Conservation (phyloP, 1,140 invertebrate genomes). For the Cryptotermes secundus region DNA sequence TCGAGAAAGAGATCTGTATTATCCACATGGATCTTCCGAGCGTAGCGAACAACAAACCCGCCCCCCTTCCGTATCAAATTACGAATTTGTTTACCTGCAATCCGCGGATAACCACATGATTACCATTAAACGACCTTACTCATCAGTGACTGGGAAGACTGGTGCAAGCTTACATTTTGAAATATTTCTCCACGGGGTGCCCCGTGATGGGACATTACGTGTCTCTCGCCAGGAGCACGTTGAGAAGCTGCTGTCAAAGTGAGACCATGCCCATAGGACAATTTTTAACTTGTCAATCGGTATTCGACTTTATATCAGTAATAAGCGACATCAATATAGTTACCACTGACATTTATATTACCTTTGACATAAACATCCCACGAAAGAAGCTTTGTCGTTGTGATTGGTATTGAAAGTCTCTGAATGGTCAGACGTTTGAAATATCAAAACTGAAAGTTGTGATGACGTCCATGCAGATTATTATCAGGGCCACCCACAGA, state of each 20-base stretch:
- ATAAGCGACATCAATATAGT: background rate
- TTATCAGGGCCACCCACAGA: background rate
- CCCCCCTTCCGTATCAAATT: background rate
- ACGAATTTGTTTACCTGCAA: background rate
- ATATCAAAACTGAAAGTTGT: slow-evolving; percentile 17
- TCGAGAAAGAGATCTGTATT: background rate
- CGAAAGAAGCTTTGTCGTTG: slow-evolving; percentile 9
- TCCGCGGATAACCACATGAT: background rate
- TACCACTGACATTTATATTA: slow-evolving; percentile 18
- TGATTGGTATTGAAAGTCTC: slow-evolving; percentile 10
- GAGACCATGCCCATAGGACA: background rate
- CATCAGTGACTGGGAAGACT: slow-evolving; percentile 2
- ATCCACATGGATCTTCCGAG: background rate
- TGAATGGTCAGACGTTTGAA: background rate
- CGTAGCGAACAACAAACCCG: background rate
- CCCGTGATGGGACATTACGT: background rate
- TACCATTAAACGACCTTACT: background rate
- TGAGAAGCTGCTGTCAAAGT: slow-evolving; percentile 11
- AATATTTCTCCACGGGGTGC: background rate
- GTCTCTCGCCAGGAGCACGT: slow-evolving; percentile 12
- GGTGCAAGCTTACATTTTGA: background rate
- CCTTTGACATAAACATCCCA: background rate
- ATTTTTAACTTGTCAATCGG: slow-evolving; percentile 16
- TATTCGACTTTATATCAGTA: slow-evolving; percentile 11
- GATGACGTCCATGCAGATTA: background rate